phyloP scores from a whole-genome alignment of 2,113 vertebrate species.

The Eudorcas thomsonii region DNA sequence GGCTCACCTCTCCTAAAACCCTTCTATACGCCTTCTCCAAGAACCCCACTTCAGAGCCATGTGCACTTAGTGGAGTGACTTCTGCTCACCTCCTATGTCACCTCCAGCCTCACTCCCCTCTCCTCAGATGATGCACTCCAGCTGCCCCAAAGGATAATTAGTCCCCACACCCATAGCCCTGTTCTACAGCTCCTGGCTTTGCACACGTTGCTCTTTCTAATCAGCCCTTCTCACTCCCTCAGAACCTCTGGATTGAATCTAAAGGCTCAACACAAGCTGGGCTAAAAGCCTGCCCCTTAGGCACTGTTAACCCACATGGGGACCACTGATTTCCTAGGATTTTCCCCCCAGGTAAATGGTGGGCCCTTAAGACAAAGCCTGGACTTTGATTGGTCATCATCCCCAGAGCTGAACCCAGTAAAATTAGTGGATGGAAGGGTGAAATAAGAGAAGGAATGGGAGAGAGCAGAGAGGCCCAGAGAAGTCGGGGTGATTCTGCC shows the following conservation, averaged over 20 bases:
- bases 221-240: too few relatives aligned
- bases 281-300: neutral
- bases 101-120: neutral
- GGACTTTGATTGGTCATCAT: neutral
- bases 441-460: neutral
- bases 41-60: neutral
- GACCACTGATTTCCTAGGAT: too few relatives aligned
- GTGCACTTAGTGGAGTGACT: neutral
- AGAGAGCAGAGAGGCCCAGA: neutral
- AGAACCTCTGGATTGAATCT: neutral
- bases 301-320: neutral
- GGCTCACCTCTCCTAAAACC: neutral
- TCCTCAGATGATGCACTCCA: neutral
- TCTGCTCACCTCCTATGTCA: neutral
- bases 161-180: too few relatives aligned
- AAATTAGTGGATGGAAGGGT: neutral
- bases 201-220: neutral
- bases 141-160: rapidly evolving
- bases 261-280: neutral
- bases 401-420: neutral
- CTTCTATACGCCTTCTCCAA: neutral
- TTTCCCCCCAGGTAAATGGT: neutral
- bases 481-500: neutral
- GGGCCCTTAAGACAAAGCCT: neutral
- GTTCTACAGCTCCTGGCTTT: neutral